Percentiles rank a stretch among this genome's conserved stretches.
These are phyloP conservation scores for Darevskia nairensis DNA, from an alignment of 2,797 vertebrate genomes.

Conservation along the genomic window DNA sequence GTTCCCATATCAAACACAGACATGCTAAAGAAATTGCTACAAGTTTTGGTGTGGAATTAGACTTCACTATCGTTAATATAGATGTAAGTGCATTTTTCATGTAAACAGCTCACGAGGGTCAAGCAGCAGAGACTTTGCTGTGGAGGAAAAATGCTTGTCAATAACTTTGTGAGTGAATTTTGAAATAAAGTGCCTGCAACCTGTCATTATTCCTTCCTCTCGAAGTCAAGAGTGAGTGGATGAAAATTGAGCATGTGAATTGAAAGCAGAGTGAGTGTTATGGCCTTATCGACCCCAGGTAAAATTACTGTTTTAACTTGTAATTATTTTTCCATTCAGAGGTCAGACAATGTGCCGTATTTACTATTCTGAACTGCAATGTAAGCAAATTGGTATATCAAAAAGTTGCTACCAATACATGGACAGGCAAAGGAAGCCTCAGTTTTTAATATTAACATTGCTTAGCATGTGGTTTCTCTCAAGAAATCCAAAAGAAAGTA, in stretches of 20 bases:
- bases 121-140: slow-evolving; percentile 78
- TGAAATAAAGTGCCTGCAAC: slow-evolving; percentile 95
- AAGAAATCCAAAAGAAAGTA: slow-evolving; percentile 39
- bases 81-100: slow-evolving; percentile 88
- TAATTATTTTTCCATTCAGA: slow-evolving; percentile 94
- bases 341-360: slow-evolving; percentile 86
- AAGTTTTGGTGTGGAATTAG: slow-evolving; percentile 87
- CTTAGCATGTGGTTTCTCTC: slow-evolving; percentile 15
- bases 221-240: slow-evolving; percentile 88
- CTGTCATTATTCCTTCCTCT: slow-evolving; percentile 95
- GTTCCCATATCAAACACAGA: slow-evolving; percentile 79
- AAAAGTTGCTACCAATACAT: slow-evolving; percentile 64
- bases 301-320: slow-evolving; percentile 90
- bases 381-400: slow-evolving; percentile 74
- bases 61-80: slow-evolving; percentile 87
- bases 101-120: slow-evolving; percentile 85
- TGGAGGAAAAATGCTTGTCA: slow-evolving; percentile 84
- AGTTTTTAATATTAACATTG: slow-evolving; percentile 63
- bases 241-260: slow-evolving; percentile 96
- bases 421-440: slow-evolving; percentile 53
- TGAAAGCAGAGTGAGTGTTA: slow-evolving; percentile 91
- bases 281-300: slow-evolving; percentile 90
- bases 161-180: slow-evolving; percentile 90
- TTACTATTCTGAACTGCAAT: slow-evolving; percentile 80
- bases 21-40: slow-evolving; percentile 82